Evolutionary conservation across 2,113 vertebrate species (phyloP).

Genomic region (Cryptomyrus ogoouensis): DNA sequence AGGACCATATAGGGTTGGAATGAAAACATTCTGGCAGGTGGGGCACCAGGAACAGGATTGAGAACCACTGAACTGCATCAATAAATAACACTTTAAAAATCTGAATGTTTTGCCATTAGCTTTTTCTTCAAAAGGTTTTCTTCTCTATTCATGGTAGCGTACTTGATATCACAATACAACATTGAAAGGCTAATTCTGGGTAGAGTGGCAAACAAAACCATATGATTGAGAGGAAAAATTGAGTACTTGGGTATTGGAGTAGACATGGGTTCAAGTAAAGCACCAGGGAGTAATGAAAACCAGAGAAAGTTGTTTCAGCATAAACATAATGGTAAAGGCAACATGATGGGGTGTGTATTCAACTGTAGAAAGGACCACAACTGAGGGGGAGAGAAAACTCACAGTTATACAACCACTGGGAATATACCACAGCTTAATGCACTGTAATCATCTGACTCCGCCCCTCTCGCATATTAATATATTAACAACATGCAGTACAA

Average conservation of each 20-base stretch:
- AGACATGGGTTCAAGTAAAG: neutral
- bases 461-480: neutral
- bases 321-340: neutral
- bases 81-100: neutral
- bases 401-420: neutral
- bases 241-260: neutral
- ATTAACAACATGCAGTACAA: neutral
- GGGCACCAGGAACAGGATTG: no score
- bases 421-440: neutral
- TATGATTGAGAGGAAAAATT: neutral
- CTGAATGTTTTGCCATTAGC: neutral
- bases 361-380: neutral
- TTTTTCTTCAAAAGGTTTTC: neutral
- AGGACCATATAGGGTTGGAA: no score
- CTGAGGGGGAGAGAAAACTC: neutral
- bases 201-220: neutral
- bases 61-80: neutral
- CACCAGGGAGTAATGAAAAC: neutral
- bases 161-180: neutral
- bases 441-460: neutral
- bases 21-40: no score
- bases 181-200: neutral
- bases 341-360: neutral
- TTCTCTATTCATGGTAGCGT: neutral
- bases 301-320: neutral